Evolutionary conservation across 2,113 vertebrate species (phyloP).

Genomic region (Lontra canadensis): DNA sequence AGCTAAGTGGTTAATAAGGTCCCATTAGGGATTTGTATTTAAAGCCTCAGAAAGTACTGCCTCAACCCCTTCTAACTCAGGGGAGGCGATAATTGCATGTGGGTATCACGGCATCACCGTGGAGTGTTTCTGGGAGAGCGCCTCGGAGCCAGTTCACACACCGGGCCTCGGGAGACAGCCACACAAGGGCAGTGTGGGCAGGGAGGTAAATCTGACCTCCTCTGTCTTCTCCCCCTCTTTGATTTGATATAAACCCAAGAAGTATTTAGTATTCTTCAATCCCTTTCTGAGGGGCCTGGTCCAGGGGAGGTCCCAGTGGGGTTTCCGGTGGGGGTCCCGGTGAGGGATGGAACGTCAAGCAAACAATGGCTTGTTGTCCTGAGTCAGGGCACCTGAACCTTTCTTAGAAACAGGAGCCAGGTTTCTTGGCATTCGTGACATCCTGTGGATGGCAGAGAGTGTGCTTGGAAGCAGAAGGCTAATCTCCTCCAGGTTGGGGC

Average conservation of each 20-base stretch:
- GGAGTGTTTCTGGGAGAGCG: slow-evolving; percentile 14
- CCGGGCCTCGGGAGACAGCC: neutral
- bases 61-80: neutral
- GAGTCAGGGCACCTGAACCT: neutral
- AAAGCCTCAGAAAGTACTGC: slow-evolving; percentile 5
- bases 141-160: neutral
- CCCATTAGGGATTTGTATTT: slow-evolving; percentile 47
- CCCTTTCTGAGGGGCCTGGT: neutral
- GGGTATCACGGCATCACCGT: neutral
- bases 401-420: neutral
- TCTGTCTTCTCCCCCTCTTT: neutral
- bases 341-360: neutral
- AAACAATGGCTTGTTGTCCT: neutral
- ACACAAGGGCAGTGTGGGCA: neutral
- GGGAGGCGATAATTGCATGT: neutral
- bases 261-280: neutral
- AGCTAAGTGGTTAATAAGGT: slow-evolving; percentile 67
- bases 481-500: neutral
- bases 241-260: neutral
- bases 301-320: accelerated
- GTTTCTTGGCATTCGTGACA: neutral
- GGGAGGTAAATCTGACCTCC: neutral
- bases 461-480: neutral
- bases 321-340: neutral
- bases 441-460: neutral